These are phyloP conservation scores for Philereme vetulata DNA, from an alignment of 2,888 invertebrate species.

Conservation along the genomic window DNA sequence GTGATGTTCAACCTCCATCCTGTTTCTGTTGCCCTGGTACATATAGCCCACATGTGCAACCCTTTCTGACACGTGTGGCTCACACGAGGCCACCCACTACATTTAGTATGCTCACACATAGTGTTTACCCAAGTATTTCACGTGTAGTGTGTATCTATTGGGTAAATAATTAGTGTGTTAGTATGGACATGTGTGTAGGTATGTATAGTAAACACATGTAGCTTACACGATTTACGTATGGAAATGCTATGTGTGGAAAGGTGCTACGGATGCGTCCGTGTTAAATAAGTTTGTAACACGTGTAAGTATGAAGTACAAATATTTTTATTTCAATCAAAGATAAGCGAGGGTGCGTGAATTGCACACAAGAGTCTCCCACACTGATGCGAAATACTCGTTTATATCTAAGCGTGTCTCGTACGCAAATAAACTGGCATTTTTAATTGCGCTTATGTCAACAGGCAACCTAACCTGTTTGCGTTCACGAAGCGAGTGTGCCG, in stretches of 20 bases:
- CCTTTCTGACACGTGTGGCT: slow-evolving; percentile 71
- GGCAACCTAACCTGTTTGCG: slow-evolving; percentile 26
- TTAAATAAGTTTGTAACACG: neutral
- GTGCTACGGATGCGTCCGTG: neutral
- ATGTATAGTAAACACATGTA: slow-evolving; percentile 12
- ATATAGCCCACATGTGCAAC: slow-evolving; percentile 82
- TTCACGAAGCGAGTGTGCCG: slow-evolving; percentile 25
- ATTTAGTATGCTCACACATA: slow-evolving; percentile 25
- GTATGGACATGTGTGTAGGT: slow-evolving; percentile 16
- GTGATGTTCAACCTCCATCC: slow-evolving; percentile 59
- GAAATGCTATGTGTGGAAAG: neutral
- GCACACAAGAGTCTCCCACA: slow-evolving; percentile 23
- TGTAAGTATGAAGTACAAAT: neutral
- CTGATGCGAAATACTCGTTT: slow-evolving; percentile 12
- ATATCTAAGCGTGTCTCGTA: slow-evolving; percentile 22
- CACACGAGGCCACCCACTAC: slow-evolving; percentile 49
- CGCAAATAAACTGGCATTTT: slow-evolving; percentile 20
- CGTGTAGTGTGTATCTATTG: slow-evolving; percentile 24
- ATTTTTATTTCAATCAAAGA: neutral
- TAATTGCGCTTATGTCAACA: slow-evolving; percentile 28
- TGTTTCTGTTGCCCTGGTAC: slow-evolving; percentile 69
- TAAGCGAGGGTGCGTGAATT: slow-evolving; percentile 16
- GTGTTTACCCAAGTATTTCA: slow-evolving; percentile 14
- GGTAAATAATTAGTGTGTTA: slow-evolving; percentile 15
- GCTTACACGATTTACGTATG: slow-evolving; percentile 1